Conservation (phyloP, 2,113 vertebrate genomes). For the Arizona elegans region DNA sequence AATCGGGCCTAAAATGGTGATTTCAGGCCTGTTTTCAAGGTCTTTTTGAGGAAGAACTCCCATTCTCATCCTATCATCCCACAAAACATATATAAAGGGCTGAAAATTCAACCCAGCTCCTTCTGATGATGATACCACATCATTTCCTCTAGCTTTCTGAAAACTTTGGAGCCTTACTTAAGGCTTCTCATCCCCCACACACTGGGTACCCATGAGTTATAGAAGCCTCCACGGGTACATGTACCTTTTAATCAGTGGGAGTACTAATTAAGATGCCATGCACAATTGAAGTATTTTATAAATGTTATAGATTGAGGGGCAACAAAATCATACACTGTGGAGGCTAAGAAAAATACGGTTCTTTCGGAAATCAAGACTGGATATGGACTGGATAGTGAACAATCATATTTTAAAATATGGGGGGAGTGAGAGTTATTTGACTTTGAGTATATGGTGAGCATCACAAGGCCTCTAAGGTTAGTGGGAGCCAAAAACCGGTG, state of each 20-base stretch:
- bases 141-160: not conserved
- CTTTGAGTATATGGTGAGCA: not conserved
- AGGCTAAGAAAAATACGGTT: not conserved
- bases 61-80: not conserved
- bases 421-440: not conserved
- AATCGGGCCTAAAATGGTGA: not conserved
- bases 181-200: not conserved
- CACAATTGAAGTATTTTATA: not conserved
- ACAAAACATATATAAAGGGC: not conserved
- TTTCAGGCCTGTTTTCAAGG: not conserved
- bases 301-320: not conserved
- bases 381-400: not conserved
- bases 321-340: not conserved
- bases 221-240: not conserved
- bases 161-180: not conserved
- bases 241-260: not conserved
- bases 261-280: not conserved
- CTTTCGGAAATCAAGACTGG: not conserved
- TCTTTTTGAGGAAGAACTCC: not conserved
- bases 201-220: not conserved
- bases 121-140: not conserved
- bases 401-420: not conserved
- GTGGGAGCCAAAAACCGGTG: not conserved
- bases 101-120: not conserved
- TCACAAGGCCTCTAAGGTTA: not conserved